Conservation (phyloP, 1,140 invertebrate species). For the Aphelinus atriplicis region DNA sequence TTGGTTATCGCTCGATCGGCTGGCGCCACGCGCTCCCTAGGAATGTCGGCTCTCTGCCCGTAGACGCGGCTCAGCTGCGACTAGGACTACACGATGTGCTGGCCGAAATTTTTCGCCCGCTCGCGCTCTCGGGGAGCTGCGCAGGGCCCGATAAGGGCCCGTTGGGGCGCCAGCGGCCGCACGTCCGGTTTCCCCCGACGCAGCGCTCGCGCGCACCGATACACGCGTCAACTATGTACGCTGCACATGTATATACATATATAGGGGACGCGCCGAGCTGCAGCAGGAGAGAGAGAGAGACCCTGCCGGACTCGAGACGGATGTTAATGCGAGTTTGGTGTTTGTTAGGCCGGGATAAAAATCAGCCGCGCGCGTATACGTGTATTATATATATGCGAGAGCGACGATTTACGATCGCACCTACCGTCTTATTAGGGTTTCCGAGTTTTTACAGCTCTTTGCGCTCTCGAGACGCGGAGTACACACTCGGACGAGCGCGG, state of each 20-base stretch:
- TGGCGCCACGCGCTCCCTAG: not conserved
- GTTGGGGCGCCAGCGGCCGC: not conserved
- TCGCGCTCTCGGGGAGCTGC: no score
- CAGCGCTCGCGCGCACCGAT: not conserved
- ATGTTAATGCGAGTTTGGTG: conserved; percentile 37
- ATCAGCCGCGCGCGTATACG: not conserved
- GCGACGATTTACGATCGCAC: conserved; percentile 5
- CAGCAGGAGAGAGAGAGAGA: not conserved
- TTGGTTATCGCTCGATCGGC: no score
- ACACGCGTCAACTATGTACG: not conserved
- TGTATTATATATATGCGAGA: not conserved
- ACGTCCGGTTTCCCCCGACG: not conserved
- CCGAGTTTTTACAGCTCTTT: not conserved
- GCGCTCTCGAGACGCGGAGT: no score
- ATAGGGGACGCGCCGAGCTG: conserved; percentile 17
- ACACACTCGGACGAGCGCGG: no score
- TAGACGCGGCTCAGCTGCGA: no score
- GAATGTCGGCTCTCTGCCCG: no score
- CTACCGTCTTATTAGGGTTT: conserved; percentile 20
- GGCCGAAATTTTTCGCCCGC: no score
- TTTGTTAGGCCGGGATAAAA: conserved; percentile 29
- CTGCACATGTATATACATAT: not conserved
- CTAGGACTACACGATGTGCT: no score
- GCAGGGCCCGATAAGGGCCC: no score
- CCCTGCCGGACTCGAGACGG: not conserved